Base-by-base conservation (phyloP, 92 coral and sea anemone genomes). In the Paramuricea clavata region DNA sequence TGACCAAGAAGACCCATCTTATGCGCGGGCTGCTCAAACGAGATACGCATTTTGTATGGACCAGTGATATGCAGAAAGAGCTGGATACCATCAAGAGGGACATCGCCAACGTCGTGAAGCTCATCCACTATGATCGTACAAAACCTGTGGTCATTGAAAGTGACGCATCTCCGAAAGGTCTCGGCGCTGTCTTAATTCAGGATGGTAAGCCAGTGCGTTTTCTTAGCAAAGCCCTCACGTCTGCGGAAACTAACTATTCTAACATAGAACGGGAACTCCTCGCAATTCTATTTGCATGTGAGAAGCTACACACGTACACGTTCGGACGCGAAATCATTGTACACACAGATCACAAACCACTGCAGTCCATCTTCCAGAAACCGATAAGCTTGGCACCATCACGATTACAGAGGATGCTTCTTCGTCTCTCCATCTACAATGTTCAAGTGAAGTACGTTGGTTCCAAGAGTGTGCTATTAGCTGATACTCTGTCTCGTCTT, bases 301-400 rank as follows among this genome's bases (percentile, higher is more conserved):
- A 88, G 69, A 88, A 86, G 65, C 89, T 93, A 15, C 95, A 91
- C 76, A 77, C 50, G 26, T 88, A 93, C 89, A 88, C 94, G 12
- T 93, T 88, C 49, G 89, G 90, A 39, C 78, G 90, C n/a, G 26
- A 82, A 69, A 27, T 85, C 22, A 27, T 71, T 17, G 87, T 88
- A 25, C 87, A 62, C 89, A 85, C 92, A 7, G 94, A 91, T 44
- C 95, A 93, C 91, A 91, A 93, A 81, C 95, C 89, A 34, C 52
- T 88, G 25, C 69, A 88, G 74, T 25, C 74, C n/a, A 90, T 93
- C 65, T 90, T 93, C 72, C 81, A 82, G 85, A 91, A 88, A 31
- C 89, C 93, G 44, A 70, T 85, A 16, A 85, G 91, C 50, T 71
- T 83, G 72, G 88, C 88, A 26, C 87, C 79, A 47, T 32, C 69